Percentiles rank a stretch among this genome's conserved stretches.
phyloP scores from a whole-genome alignment of 2,113 vertebrate species.

The Camelus dromedarius region DNA sequence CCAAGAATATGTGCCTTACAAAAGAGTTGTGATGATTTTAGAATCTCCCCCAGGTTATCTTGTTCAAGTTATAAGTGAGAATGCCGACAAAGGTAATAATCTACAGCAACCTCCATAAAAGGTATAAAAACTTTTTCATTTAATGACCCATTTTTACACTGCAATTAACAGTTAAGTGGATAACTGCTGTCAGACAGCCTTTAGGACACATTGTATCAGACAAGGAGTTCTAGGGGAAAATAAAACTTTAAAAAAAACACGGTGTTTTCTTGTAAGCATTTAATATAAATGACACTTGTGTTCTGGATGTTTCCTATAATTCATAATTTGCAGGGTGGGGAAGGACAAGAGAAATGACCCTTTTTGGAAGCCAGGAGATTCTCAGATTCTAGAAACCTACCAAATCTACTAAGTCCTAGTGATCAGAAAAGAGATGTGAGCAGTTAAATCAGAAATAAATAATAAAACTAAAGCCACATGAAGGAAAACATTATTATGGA shows the following conservation, averaged over 20 bases:
- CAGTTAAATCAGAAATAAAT: constrained; percentile 40
- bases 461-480: not conserved
- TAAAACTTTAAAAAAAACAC: not conserved
- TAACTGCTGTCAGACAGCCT: not conserved
- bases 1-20: not conserved
- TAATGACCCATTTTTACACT: not conserved
- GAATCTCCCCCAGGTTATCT: not conserved
- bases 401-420: not conserved
- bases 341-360: not conserved
- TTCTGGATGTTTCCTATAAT: constrained; percentile 14
- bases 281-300: not conserved
- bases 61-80: not conserved
- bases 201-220: not conserved
- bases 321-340: not conserved
- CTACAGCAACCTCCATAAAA: not conserved
- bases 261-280: not conserved
- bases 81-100: not conserved
- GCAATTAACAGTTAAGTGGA: not conserved
- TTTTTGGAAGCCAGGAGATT: constrained; percentile 9
- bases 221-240: not conserved
- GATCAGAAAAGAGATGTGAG: constrained; percentile 23
- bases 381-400: not conserved
- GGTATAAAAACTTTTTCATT: not conserved
- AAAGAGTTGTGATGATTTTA: not conserved
- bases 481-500: constrained; percentile 31